Conservation (phyloP, 2,888 invertebrate genomes). For the Cerceris ruficornis region DNA sequence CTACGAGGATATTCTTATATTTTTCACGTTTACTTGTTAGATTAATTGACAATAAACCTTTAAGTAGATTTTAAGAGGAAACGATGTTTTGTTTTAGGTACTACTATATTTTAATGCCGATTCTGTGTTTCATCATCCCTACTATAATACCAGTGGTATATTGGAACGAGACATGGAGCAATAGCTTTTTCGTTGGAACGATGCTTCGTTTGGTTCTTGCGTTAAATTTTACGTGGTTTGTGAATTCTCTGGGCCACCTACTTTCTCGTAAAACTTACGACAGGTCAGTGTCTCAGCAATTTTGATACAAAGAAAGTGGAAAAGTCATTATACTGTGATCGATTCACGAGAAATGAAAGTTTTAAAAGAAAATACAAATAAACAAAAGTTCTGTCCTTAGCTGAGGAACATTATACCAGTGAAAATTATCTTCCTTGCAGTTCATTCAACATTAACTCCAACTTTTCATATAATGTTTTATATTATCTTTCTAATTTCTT, state of each 20-base stretch:
- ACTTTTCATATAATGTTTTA: not conserved
- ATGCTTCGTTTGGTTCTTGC: constrained; percentile 82
- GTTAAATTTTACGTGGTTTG: constrained; percentile 85
- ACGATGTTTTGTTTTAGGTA: constrained; percentile 73
- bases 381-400: too few relatives aligned
- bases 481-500: not conserved
- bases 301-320: too few relatives aligned
- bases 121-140: constrained; percentile 80
- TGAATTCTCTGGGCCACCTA: constrained; percentile 85
- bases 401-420: too few relatives aligned
- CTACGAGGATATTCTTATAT: not conserved
- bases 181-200: constrained; percentile 82
- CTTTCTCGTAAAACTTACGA: constrained; percentile 77
- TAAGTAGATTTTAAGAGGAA: too few relatives aligned
- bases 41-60: not conserved
- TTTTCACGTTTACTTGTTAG: not conserved
- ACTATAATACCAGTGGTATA: constrained; percentile 82
- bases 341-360: too few relatives aligned
- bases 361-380: too few relatives aligned
- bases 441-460: not conserved
- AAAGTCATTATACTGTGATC: too few relatives aligned
- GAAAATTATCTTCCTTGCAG: not conserved
- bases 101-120: constrained; percentile 82
- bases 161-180: constrained; percentile 83
- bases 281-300: constrained; percentile 65